These are phyloP conservation scores for Porites divaricata DNA, from an alignment of 92 coral and sea anemone genomes.

Conservation along the genomic window DNA sequence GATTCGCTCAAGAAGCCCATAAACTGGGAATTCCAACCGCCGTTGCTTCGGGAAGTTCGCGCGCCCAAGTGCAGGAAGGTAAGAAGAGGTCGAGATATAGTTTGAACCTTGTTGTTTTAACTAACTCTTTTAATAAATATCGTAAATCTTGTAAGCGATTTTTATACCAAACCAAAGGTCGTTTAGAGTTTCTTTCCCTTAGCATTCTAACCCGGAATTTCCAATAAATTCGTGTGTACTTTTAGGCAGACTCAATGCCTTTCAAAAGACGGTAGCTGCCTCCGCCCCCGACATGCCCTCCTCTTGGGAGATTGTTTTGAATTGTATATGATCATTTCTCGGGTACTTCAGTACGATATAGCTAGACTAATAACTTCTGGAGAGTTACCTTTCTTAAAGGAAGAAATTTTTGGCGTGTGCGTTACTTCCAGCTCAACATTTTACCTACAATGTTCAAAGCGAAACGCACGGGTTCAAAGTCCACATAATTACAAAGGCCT, in stretches of 20 bases:
- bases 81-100: constrained; percentile 9
- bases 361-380: not conserved
- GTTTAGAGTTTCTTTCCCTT: no score
- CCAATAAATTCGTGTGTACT: no score
- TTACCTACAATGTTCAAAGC: not conserved
- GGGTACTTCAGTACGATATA: not conserved
- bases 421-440: not conserved
- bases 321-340: not conserved
- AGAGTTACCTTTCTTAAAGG: not conserved
- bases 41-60: constrained; percentile 98
- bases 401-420: not conserved
- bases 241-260: no score
- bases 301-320: not conserved
- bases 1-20: constrained; percentile 83
- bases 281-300: constrained; percentile 43
- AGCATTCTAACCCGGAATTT: no score
- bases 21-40: constrained; percentile 81
- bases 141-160: no score
- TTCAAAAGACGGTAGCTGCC: not conserved
- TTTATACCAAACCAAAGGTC: no score
- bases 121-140: no score
- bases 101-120: no score
- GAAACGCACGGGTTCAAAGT: constrained; percentile 50
- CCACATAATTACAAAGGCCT: constrained; percentile 34
- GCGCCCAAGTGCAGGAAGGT: constrained; percentile 93